These are phyloP conservation scores for Pelosia muscerda DNA, from an alignment of 2,888 invertebrate species.

Conservation along the genomic window DNA sequence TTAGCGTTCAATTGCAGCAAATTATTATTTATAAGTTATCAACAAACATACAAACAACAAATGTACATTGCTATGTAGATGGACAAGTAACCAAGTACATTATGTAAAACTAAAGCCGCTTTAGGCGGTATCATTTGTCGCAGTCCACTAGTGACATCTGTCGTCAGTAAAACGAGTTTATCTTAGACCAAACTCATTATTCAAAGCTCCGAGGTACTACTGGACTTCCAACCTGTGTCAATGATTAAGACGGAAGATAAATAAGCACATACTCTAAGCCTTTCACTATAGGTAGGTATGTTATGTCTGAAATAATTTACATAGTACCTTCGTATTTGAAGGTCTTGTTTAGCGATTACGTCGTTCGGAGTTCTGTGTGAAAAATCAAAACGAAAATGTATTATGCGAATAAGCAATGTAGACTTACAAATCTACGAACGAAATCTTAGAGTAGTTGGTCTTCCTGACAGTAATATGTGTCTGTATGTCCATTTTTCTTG, in stretches of 20 bases:
- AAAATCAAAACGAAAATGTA: not conserved
- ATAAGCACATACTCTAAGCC: slow-evolving; percentile 49
- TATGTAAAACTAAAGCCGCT: slow-evolving; percentile 55
- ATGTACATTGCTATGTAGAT: not conserved
- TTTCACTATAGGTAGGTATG: slow-evolving; percentile 52
- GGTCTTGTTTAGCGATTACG: slow-evolving; percentile 12
- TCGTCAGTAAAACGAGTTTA: slow-evolving; percentile 74
- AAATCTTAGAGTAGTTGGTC: not conserved
- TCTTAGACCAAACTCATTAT: slow-evolving; percentile 71
- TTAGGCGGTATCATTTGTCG: slow-evolving; percentile 75
- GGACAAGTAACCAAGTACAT: slow-evolving; percentile 44
- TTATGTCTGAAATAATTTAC: slow-evolving; percentile 26
- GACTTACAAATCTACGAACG: not conserved
- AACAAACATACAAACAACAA: not conserved
- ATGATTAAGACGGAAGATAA: slow-evolving; percentile 57
- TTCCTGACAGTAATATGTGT: not conserved
- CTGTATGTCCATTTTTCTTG: no score
- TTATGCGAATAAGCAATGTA: not conserved
- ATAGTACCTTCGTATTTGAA: slow-evolving; percentile 28
- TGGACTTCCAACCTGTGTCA: slow-evolving; percentile 59
- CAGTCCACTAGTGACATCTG: slow-evolving; percentile 72
- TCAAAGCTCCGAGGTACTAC: slow-evolving; percentile 64
- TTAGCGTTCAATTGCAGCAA: not conserved
- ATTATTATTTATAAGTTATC: not conserved
- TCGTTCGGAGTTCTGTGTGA: not conserved